A percentile compares a stretch with the other conserved stretches of the same genome.
phyloP scores from a whole-genome alignment of 2,888 invertebrate genomes.

The Lithosia quadra region DNA sequence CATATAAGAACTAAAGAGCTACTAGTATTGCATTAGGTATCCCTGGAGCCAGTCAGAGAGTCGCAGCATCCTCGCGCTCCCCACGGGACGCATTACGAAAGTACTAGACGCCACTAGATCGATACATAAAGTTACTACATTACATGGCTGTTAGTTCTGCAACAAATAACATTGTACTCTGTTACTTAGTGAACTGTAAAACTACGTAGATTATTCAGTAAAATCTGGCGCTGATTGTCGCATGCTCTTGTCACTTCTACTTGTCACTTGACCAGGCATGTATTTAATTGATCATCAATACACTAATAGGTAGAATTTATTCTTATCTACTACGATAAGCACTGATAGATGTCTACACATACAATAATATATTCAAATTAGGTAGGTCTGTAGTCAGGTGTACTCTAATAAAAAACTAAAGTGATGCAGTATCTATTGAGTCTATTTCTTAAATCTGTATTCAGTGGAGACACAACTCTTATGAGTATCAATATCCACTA shows the following conservation, averaged over 20 bases:
- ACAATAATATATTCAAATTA: not conserved
- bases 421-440: not conserved
- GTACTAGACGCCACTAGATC: constrained; percentile 81
- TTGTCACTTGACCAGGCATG: not conserved
- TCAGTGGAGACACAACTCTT: not conserved
- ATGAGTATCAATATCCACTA: not conserved
- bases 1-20: constrained; percentile 65
- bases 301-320: not conserved
- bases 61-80: constrained; percentile 79
- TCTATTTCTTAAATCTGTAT: too few relatives aligned
- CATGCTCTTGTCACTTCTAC: not conserved
- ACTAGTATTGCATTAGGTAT: constrained; percentile 83
- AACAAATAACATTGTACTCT: constrained; percentile 60
- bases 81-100: constrained; percentile 83
- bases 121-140: constrained; percentile 78
- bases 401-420: not conserved
- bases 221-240: not conserved
- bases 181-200: constrained; percentile 41
- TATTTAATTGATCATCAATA: not conserved
- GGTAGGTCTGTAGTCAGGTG: not conserved
- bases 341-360: not conserved
- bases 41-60: constrained; percentile 71
- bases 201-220: constrained; percentile 25
- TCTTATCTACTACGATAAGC: not conserved
- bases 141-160: constrained; percentile 68